These are phyloP conservation scores for Adelognathus sp. DNA, from an alignment of 2,888 invertebrate genomes.

Conservation along the genomic window DNA sequence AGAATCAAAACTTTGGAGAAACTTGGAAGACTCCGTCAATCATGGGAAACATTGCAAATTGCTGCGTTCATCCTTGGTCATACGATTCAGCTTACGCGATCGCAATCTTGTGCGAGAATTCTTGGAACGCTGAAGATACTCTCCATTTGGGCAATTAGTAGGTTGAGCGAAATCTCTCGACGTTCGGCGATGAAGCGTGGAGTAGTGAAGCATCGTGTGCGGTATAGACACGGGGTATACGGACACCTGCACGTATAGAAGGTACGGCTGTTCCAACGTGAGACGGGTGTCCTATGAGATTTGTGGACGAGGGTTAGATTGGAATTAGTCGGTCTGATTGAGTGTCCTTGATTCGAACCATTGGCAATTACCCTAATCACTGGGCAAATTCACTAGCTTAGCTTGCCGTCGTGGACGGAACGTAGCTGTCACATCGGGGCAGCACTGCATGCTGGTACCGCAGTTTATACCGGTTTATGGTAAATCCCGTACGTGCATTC, in stretches of 20 bases:
- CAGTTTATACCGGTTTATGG: not conserved
- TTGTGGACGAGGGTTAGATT: slow-evolving; percentile 30
- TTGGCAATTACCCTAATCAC: slow-evolving; percentile 71
- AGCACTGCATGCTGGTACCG: not conserved
- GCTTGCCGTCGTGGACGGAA: slow-evolving; percentile 50
- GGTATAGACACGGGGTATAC: not conserved
- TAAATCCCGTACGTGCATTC: not conserved
- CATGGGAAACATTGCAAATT: not conserved
- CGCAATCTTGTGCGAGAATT: not conserved
- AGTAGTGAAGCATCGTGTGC: slow-evolving; percentile 7
- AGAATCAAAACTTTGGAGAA: not conserved
- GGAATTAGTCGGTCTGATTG: slow-evolving; percentile 55
- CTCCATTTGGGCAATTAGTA: slow-evolving; percentile 27
- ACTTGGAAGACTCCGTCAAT: not conserved
- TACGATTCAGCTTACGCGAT: not conserved
- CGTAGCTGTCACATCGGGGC: slow-evolving; percentile 4
- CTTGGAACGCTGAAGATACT: not conserved
- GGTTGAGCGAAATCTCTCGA: slow-evolving; percentile 36
- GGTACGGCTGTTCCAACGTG: not conserved
- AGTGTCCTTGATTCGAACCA: slow-evolving; percentile 56
- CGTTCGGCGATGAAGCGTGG: slow-evolving; percentile 30
- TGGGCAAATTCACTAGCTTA: slow-evolving; percentile 69
- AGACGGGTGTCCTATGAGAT: slow-evolving; percentile 13
- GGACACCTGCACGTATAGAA: not conserved
- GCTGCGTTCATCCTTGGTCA: not conserved